phyloP scores from a whole-genome alignment of 2,888 invertebrate species.

The Tetragnatha montana region DNA sequence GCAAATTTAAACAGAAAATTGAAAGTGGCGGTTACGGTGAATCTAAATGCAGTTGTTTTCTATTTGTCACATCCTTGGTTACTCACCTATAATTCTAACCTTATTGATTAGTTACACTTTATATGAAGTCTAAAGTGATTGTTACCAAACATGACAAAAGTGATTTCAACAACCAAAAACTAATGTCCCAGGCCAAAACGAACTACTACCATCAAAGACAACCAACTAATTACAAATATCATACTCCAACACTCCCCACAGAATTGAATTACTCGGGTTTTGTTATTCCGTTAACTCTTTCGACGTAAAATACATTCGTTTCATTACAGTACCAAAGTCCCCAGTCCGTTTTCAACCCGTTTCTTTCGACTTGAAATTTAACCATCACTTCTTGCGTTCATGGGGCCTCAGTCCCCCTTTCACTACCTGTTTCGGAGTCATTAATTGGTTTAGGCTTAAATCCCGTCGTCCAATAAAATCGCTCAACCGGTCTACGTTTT shows the following conservation, averaged over 20 bases:
- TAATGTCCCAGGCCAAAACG: not conserved
- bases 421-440: slow-evolving; percentile 33
- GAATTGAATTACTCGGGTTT: not conserved
- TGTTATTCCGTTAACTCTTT: not conserved
- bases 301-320: not conserved
- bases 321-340: not conserved
- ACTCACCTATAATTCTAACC: too few species aligned
- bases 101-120: not conserved
- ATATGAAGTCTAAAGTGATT: not conserved
- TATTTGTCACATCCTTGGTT: too few species aligned
- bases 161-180: not conserved
- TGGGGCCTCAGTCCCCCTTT: slow-evolving; percentile 16
- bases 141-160: not conserved
- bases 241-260: not conserved
- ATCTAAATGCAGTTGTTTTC: too few species aligned
- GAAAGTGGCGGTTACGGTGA: too few species aligned
- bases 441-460: slow-evolving; percentile 45
- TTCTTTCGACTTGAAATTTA: slow-evolving; percentile 15
- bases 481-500: not conserved
- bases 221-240: not conserved
- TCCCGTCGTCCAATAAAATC: slow-evolving; percentile 36
- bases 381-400: slow-evolving; percentile 7
- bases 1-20: too few species aligned
- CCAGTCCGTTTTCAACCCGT: not conserved
- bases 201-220: not conserved